These are phyloP conservation scores for Drosophila putrida DNA, from an alignment of 2,888 invertebrate species.

Conservation along the genomic window DNA sequence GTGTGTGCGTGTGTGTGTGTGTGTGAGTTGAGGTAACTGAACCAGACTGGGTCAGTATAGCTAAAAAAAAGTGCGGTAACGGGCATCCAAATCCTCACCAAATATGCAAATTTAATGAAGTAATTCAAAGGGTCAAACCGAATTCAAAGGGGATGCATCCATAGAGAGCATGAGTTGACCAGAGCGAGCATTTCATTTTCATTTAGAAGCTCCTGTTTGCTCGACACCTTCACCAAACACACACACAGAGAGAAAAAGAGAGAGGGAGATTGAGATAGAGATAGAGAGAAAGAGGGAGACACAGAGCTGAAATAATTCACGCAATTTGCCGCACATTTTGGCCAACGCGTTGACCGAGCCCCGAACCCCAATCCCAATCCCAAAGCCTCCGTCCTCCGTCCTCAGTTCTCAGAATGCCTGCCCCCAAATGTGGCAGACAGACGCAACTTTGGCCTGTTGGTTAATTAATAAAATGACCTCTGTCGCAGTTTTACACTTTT, in stretches of 20 bases:
- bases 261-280: background rate
- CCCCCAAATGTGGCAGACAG: constrained; percentile 18
- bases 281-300: background rate
- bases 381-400: background rate
- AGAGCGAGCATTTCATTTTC: constrained; percentile 67
- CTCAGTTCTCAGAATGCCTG: constrained; percentile 12
- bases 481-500: constrained; percentile 52
- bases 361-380: constrained; percentile 3
- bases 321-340: constrained; percentile 74
- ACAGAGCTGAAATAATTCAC: constrained; percentile 66
- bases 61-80: constrained; percentile 64
- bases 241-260: background rate
- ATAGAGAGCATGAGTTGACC: constrained; percentile 20
- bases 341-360: constrained; percentile 35
- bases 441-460: constrained; percentile 63
- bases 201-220: constrained; percentile 54
- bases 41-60: constrained; percentile 12
- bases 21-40: background rate
- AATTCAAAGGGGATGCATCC: background rate
- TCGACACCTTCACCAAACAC: constrained; percentile 42
- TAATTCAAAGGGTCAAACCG: constrained; percentile 72
- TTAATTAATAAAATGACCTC: constrained; percentile 84
- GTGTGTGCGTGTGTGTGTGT: background rate
- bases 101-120: constrained; percentile 83
- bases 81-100: constrained; percentile 75